Evolutionary conservation across 2,113 vertebrate species (phyloP).

Genomic region (Chionomys nivalis): DNA sequence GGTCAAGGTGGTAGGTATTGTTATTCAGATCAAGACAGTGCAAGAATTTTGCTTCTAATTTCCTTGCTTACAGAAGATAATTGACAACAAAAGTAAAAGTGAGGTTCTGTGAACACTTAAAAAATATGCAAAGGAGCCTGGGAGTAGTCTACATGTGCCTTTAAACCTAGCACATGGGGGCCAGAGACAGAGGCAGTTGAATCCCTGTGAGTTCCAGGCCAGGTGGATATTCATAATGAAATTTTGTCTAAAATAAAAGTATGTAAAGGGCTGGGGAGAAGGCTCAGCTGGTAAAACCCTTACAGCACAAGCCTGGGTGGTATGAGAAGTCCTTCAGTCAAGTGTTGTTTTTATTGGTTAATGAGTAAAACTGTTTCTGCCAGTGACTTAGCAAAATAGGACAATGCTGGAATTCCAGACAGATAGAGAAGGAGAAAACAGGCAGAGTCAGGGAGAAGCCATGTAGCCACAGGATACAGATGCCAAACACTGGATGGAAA

Average conservation of each 20-base stretch:
- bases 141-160: too few species aligned
- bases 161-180: too few species aligned
- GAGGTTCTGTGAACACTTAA: background rate
- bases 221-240: background rate
- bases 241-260: background rate
- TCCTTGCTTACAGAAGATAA: background rate
- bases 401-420: too few species aligned
- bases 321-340: too few species aligned
- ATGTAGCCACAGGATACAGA: too few species aligned
- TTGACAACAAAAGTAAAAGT: constrained; percentile 29
- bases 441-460: too few species aligned
- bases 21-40: constrained; percentile 26
- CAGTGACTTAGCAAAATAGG: too few species aligned
- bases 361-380: too few species aligned
- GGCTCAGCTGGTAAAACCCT: background rate
- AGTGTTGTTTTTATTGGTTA: too few species aligned
- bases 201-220: background rate
- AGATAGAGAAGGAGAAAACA: too few species aligned
- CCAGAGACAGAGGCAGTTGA: too few species aligned
- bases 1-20: background rate
- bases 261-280: background rate
- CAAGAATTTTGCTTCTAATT: constrained; percentile 38
- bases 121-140: background rate
- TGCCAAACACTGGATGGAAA: too few species aligned
- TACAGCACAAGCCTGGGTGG: background rate